A percentile compares a stretch with the other conserved stretches of the same genome.
phyloP scores from a whole-genome alignment of 64 coral and sea anemone genomes.

The Pocillopora damicornis region DNA sequence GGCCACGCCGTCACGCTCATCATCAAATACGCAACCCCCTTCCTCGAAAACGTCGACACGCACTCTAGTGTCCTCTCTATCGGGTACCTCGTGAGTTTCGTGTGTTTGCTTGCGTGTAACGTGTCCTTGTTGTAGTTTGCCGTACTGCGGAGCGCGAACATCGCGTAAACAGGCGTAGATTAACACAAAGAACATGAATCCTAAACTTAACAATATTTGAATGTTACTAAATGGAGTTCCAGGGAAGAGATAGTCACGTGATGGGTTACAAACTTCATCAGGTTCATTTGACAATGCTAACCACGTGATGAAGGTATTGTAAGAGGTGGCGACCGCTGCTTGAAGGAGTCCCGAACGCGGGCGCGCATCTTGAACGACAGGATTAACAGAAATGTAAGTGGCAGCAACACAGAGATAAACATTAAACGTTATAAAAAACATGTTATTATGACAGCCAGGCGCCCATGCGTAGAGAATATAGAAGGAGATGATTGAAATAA shows the following conservation, averaged over 20 bases:
- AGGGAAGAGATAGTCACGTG: conserved; percentile 68
- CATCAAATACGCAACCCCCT: conserved; percentile 44
- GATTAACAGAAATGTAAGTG: conserved; percentile 86
- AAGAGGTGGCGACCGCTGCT: conserved; percentile 84
- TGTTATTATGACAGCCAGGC: conserved; percentile 78
- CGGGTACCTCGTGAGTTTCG: neutral
- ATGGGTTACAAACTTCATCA: conserved; percentile 82
- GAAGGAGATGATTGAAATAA: conserved; percentile 66
- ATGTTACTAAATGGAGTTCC: conserved; percentile 78
- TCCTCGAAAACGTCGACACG: neutral
- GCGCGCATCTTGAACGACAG: conserved; percentile 71
- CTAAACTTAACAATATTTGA: conserved; percentile 70
- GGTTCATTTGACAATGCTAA: conserved; percentile 87
- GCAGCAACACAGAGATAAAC: conserved; percentile 82
- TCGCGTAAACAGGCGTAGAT: conserved; percentile 66
- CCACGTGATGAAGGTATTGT: conserved; percentile 93
- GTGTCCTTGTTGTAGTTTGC: conserved; percentile 65
- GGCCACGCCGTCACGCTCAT: conserved; percentile 75
- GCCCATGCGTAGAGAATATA: conserved; percentile 64
- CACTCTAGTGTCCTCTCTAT: neutral
- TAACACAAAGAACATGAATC: conserved; percentile 86
- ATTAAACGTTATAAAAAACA: conserved; percentile 94
- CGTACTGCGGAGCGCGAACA: conserved; percentile 83
- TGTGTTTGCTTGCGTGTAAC: neutral
- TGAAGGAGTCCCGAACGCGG: conserved; percentile 86